Evolutionary conservation across 1,140 invertebrate genomes (phyloP).

Genomic region (Zaprionus lachaisei): DNA sequence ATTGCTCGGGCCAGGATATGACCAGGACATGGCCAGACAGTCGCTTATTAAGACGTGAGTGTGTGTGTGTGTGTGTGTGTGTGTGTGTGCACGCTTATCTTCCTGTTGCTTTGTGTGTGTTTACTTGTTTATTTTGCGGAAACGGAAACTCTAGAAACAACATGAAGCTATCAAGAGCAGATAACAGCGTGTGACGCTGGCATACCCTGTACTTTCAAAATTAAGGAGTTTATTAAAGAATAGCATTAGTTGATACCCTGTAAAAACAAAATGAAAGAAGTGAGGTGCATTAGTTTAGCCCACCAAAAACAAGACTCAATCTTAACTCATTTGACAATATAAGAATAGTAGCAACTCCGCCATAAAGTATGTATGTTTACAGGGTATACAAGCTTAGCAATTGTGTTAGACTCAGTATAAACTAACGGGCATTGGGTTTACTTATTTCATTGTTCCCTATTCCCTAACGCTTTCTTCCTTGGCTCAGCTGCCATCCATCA

Average conservation of each 20-base stretch:
- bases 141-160: conserved; percentile 38
- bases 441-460: background rate
- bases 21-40: conserved; percentile 14
- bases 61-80: background rate
- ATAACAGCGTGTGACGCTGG: conserved; percentile 16
- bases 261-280: background rate
- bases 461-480: background rate
- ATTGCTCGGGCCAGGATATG: conserved; percentile 30
- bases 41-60: background rate
- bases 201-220: background rate
- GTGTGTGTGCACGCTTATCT: conserved; percentile 11
- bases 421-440: background rate
- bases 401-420: background rate
- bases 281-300: too few relatives aligned
- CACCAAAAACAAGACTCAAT: too few relatives aligned
- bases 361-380: background rate
- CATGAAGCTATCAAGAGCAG: conserved; percentile 30
- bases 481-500: conserved; percentile 10
- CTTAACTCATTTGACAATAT: too few relatives aligned
- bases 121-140: conserved; percentile 20
- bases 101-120: background rate
- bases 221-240: background rate
- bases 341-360: too few relatives aligned
- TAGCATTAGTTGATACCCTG: background rate
- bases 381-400: background rate